These are phyloP conservation scores for Osmerus eperlanus DNA, from an alignment of 2,113 vertebrate genomes.

Conservation along the genomic window DNA sequence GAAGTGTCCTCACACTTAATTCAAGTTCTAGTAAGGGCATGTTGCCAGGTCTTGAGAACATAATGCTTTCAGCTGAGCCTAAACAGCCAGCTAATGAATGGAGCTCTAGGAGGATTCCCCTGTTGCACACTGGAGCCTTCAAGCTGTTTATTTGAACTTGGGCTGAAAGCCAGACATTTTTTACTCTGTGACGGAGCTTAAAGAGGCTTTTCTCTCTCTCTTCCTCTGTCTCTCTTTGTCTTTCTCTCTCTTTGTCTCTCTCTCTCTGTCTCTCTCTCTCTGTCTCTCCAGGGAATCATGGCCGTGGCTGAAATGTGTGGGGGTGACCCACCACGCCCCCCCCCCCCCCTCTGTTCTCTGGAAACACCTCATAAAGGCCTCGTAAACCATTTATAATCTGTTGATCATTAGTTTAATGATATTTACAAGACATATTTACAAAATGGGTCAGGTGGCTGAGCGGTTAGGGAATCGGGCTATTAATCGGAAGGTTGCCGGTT, in stretches of 20 bases:
- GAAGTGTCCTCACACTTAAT: neutral
- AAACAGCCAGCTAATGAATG: conserved; percentile 9
- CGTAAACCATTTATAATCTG: no score
- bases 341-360: no score
- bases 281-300: neutral
- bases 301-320: neutral
- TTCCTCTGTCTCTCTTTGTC: neutral
- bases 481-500: no score
- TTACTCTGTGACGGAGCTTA: neutral
- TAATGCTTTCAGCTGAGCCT: conserved; percentile 2
- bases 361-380: no score
- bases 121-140: neutral
- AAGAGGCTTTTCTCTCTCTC: neutral
- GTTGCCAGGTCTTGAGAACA: neutral
- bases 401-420: no score
- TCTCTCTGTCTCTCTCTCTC: neutral
- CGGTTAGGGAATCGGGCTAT: no score
- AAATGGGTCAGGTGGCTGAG: no score
- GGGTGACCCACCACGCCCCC: no score
- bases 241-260: neutral
- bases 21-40: neutral
- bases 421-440: no score
- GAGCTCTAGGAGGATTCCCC: neutral
- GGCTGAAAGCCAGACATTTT: conserved; percentile 5
- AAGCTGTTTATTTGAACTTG: conserved; percentile 17